Evolutionary conservation across 2,113 vertebrate genomes (phyloP).

Genomic region (Ia io): DNA sequence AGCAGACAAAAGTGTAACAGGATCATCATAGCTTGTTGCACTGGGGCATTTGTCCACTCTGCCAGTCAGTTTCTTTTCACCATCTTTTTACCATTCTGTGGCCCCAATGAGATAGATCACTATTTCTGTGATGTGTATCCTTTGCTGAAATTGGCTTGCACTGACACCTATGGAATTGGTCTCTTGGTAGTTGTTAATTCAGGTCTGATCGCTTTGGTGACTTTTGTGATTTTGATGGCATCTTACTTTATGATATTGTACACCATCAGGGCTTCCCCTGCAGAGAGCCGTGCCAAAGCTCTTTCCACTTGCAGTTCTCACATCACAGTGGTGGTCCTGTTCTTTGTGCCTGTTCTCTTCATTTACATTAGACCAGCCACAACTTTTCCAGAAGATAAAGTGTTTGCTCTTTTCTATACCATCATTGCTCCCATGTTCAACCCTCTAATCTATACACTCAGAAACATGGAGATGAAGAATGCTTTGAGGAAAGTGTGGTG

Average conservation of each 20-base stretch:
- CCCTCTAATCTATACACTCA: slow-evolving; percentile 56
- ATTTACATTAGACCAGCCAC: slow-evolving; percentile 53
- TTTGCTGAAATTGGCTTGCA: slow-evolving; percentile 53
- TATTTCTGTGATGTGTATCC: slow-evolving; percentile 62
- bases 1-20: background rate
- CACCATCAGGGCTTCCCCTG: background rate
- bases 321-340: background rate
- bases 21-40: background rate
- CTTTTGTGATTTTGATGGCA: slow-evolving; percentile 18
- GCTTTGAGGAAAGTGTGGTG: slow-evolving; percentile 31
- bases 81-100: slow-evolving; percentile 53
- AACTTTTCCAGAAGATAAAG: slow-evolving; percentile 51
- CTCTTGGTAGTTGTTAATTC: slow-evolving; percentile 19
- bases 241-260: slow-evolving; percentile 41
- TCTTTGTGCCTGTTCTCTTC: slow-evolving; percentile 27
- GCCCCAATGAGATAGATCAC: slow-evolving; percentile 52
- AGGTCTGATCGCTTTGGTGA: slow-evolving; percentile 32
- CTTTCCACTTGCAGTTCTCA: slow-evolving; percentile 28
- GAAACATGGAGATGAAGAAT: slow-evolving; percentile 56
- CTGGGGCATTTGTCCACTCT: background rate
- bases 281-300: slow-evolving; percentile 1
- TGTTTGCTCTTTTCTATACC: slow-evolving; percentile 44
- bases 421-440: slow-evolving; percentile 50
- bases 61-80: slow-evolving; percentile 24
- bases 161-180: background rate